phyloP scores from a whole-genome alignment of 2,113 vertebrate species.

The Ploceus nigricollis region DNA sequence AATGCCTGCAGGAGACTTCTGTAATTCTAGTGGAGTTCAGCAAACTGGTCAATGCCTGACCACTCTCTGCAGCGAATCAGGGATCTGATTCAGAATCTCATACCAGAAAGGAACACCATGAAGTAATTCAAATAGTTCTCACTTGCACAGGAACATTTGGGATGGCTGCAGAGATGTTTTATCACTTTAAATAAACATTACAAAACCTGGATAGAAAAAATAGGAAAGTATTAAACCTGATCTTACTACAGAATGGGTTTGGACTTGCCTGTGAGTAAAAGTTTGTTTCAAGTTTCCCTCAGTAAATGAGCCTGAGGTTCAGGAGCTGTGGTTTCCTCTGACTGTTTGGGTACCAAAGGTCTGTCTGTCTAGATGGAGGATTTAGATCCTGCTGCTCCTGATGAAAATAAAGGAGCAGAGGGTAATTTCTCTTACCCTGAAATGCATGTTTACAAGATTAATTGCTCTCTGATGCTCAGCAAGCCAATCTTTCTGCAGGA shows the following conservation, averaged over 20 bases:
- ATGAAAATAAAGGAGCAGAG: neutral
- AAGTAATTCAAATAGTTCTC: neutral
- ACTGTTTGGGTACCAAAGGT: neutral
- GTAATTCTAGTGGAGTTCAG: neutral
- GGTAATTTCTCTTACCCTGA: neutral
- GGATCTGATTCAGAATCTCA: neutral
- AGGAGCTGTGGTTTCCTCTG: neutral
- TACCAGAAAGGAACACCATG: neutral
- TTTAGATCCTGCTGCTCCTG: neutral
- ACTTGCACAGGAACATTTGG: neutral
- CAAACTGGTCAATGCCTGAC: neutral
- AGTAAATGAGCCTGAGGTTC: neutral
- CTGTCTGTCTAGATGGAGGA: neutral
- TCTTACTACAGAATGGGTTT: neutral
- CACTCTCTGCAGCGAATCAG: neutral
- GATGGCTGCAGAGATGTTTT: neutral
- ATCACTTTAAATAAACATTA: neutral
- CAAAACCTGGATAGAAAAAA: neutral
- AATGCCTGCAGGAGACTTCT: neutral
- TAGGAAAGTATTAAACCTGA: neutral
- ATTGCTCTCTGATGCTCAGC: neutral
- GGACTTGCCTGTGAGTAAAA: neutral
- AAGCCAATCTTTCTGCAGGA: neutral
- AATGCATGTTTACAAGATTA: neutral
- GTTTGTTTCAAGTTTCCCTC: neutral